These are phyloP conservation scores for Diarsia dahlii DNA, from an alignment of 2,888 invertebrate species.

Conservation along the genomic window DNA sequence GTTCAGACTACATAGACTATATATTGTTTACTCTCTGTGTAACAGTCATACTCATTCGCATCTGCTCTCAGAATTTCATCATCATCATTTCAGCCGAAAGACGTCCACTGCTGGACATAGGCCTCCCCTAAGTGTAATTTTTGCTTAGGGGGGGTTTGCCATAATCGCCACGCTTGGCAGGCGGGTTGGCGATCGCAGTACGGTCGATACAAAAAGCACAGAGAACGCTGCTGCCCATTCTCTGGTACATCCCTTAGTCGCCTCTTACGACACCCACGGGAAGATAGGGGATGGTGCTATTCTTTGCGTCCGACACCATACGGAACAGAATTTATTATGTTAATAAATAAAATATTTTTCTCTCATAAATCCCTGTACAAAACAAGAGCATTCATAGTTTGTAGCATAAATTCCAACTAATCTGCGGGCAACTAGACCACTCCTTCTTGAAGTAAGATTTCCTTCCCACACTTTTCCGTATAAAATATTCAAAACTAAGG, in stretches of 20 bases:
- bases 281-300: no score
- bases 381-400: neutral
- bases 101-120: no score
- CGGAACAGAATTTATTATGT: neutral
- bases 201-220: no score
- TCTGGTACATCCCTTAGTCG: no score
- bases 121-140: no score
- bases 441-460: neutral
- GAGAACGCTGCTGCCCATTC: no score
- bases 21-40: neutral
- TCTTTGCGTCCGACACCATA: no score
- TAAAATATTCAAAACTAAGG: constrained; percentile 15
- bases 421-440: neutral
- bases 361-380: neutral
- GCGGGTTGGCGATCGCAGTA: no score
- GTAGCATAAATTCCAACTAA: neutral
- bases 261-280: no score
- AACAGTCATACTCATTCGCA: neutral
- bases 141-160: no score
- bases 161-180: no score
- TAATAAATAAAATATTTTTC: neutral
- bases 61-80: neutral
- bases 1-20: neutral
- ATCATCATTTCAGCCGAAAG: no score
- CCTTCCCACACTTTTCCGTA: neutral